Evolutionary conservation across 2,113 vertebrate genomes (phyloP).

Genomic region (Falcunculus frontatus): DNA sequence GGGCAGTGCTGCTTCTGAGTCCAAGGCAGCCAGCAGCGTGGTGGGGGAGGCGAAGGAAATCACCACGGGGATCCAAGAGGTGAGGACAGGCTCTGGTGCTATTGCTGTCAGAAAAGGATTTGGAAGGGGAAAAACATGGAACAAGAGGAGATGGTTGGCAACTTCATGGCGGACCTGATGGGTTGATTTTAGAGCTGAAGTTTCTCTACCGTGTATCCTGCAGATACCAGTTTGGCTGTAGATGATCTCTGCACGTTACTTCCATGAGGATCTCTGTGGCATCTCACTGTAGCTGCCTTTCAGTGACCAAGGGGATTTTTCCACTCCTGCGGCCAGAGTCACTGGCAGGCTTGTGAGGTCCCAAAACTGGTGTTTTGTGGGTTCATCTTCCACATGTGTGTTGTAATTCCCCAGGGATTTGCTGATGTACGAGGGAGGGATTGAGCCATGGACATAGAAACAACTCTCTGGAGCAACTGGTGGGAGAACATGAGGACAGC

Average conservation of each 20-base stretch:
- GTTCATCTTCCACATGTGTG: not conserved
- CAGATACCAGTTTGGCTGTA: not conserved
- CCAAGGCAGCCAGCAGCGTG: slow-evolving; percentile 18
- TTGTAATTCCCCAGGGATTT: not conserved
- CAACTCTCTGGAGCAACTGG: not conserved
- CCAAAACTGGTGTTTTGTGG: not conserved
- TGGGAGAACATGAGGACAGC: not conserved
- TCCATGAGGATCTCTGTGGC: not conserved
- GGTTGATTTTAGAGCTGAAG: not conserved
- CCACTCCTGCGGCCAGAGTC: not conserved
- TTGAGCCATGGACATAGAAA: not conserved
- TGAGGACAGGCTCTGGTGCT: slow-evolving; percentile 9
- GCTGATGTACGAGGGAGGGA: not conserved
- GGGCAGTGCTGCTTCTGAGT: slow-evolving; percentile 34
- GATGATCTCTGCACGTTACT: not conserved
- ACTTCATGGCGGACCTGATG: not conserved
- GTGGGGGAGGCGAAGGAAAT: slow-evolving; percentile 59
- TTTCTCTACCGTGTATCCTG: not conserved
- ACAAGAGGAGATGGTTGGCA: not conserved
- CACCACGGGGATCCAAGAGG: slow-evolving; percentile 75
- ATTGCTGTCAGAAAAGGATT: not conserved
- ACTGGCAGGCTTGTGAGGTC: not conserved
- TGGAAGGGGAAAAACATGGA: not conserved
- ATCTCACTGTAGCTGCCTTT: not conserved
- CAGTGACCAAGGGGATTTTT: not conserved